A percentile compares a stretch with the other conserved stretches of the same genome.
Conservation (phyloP, 37 sponge, comb jelly and placozoan species). For the Oopsacas minuta region DNA sequence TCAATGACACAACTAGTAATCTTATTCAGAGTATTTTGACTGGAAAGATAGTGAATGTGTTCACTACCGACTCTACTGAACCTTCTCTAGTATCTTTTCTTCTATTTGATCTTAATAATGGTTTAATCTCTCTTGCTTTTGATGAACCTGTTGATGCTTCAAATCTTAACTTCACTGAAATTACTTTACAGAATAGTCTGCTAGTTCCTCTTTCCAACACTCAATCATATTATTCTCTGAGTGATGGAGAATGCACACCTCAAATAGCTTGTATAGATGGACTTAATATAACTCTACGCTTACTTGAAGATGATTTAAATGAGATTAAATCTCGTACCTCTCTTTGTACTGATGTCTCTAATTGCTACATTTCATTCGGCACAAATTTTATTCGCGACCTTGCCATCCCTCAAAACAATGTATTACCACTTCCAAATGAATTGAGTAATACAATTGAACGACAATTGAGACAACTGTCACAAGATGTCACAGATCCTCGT, state of each 20-base stretch:
- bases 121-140: slow-evolving; percentile 44
- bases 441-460: not conserved
- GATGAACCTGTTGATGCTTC: slow-evolving; percentile 45
- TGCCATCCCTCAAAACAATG: slow-evolving; percentile 32
- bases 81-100: slow-evolving; percentile 39
- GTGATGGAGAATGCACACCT: not conserved
- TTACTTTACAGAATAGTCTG: slow-evolving; percentile 37
- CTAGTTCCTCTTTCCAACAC: slow-evolving; percentile 17
- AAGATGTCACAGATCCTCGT: slow-evolving; percentile 45
- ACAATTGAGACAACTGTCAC: not conserved
- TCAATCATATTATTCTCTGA: not conserved
- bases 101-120: slow-evolving; percentile 42
- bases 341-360: not conserved
- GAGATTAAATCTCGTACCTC: not conserved
- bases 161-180: slow-evolving; percentile 24
- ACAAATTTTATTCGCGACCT: slow-evolving; percentile 43
- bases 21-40: not conserved
- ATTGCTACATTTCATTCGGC: not conserved
- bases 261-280: not conserved
- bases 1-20: not conserved
- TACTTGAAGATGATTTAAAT: slow-evolving; percentile 28
- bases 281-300: not conserved
- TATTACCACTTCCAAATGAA: slow-evolving; percentile 25
- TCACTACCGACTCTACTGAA: slow-evolving; percentile 35
- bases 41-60: slow-evolving; percentile 24